Evolutionary conservation across 2,888 invertebrate genomes (phyloP), one percentile per base, ranked within the genome.

Genomic region (Brachyopa scutellaris): DNA sequence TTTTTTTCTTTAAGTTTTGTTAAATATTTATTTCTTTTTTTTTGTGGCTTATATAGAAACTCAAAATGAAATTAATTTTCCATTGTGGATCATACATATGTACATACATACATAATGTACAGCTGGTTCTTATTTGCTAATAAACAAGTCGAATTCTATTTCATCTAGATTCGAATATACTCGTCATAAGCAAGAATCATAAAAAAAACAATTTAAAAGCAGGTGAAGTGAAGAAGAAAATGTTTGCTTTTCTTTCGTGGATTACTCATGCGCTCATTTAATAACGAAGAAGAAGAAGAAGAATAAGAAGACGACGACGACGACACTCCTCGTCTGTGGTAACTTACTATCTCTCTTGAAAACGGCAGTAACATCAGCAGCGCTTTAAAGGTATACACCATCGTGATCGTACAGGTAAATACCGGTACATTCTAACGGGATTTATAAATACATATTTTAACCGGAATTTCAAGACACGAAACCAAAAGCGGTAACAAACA

Each of bases 391-490:
- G 23, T 55, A 57, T 57, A 69, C 55, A 76, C 62, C 51, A 57
- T 70, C 53, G 49, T 45, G 51, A 53, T 61, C 61, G 57, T 64
- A 73, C 61, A 79, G 70, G 73, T 78, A 45, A 40, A 84, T 85
- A 86, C 85, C 86, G 85, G 85, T 86, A 86, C 57, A 78, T 84
- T 80, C 67, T 85, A 86, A 86, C 86, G 86, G 85, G 85, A 86
- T 76, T 83, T 79, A 85, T 49, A 85, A 86, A 85, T 86, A 26
- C n/a, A 6, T 6, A 86, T 85, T 83, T 86, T 84, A 85, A 86
- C 85, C 85, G 86, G 86, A 86, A 86, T 86, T 74, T 84, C 79
- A 78, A 67, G 67, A 70, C 84, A 83, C 72, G 62, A 77, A 74
- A 33, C 45, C 59, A 53, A 19, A 47, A 62, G 8, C 47, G n/a